Conservation (phyloP, 2,888 invertebrate species). For the Cyaniris semiargus region DNA sequence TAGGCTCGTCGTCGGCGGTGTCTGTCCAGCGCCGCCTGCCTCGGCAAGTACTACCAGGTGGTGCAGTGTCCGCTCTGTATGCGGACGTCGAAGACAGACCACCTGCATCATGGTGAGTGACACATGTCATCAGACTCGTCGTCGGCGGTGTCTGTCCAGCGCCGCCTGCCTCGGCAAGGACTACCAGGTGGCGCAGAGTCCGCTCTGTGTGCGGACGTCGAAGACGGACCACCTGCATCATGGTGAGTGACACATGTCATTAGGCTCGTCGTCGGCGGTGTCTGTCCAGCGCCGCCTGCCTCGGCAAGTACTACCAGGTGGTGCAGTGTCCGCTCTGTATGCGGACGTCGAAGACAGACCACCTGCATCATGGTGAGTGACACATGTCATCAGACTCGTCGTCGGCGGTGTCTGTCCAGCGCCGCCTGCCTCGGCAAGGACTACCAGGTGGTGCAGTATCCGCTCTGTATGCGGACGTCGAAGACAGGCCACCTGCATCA, state of each 20-base stretch:
- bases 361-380: constrained; percentile 60
- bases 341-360: constrained; percentile 67
- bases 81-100: constrained; percentile 67
- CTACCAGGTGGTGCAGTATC: constrained; percentile 68
- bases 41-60: constrained; percentile 68
- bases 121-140: constrained; percentile 82
- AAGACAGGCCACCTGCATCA: constrained; percentile 64
- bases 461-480: constrained; percentile 69
- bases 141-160: constrained; percentile 86
- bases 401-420: constrained; percentile 83
- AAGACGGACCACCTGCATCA: constrained; percentile 64
- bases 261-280: constrained; percentile 91
- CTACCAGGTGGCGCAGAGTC: constrained; percentile 67
- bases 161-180: no score
- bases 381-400: constrained; percentile 82
- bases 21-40: constrained; percentile 80
- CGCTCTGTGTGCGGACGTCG: constrained; percentile 69
- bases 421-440: constrained; percentile 66
- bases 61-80: constrained; percentile 70
- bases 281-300: constrained; percentile 61
- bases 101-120: constrained; percentile 60
- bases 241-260: no score
- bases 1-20: constrained; percentile 86
- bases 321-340: constrained; percentile 70
- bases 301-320: constrained; percentile 68